Percentiles rank a stretch among this genome's conserved stretches.
Conservation (phyloP, 2,888 invertebrate species). For the Tipula helvola region DNA sequence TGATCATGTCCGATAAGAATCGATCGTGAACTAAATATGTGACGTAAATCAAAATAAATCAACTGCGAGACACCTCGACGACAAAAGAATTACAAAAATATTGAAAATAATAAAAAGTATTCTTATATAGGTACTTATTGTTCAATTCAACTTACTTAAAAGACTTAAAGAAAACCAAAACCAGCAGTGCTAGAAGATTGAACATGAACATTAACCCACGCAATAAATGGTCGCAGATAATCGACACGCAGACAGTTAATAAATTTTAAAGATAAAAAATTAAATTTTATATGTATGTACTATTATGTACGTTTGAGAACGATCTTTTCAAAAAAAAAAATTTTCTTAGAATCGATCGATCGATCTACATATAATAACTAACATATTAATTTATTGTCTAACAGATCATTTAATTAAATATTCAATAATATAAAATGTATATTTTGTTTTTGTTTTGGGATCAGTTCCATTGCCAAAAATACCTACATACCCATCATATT, state of each 20-base stretch:
- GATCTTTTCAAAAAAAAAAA: not conserved
- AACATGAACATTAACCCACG: not conserved
- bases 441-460: not conserved
- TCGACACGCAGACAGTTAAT: not conserved
- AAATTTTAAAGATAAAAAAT: not conserved
- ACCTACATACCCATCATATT: not conserved
- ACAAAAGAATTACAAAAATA: not conserved
- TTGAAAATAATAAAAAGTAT: not conserved
- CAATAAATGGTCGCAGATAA: not conserved
- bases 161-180: not conserved
- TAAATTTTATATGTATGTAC: not conserved
- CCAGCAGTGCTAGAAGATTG: not conserved
- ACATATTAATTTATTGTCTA: not conserved
- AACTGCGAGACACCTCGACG: not conserved
- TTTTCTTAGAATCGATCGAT: not conserved
- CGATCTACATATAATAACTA: too few species aligned
- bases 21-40: not conserved
- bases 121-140: not conserved
- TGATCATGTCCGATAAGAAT: not conserved
- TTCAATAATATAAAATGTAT: not conserved
- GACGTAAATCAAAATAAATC: constrained; percentile 4
- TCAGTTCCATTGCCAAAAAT: not conserved
- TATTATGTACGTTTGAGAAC: not conserved
- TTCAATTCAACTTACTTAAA: not conserved
- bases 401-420: not conserved